Conservation (phyloP, 1,140 invertebrate genomes). For the Diuraphis noxia region DNA sequence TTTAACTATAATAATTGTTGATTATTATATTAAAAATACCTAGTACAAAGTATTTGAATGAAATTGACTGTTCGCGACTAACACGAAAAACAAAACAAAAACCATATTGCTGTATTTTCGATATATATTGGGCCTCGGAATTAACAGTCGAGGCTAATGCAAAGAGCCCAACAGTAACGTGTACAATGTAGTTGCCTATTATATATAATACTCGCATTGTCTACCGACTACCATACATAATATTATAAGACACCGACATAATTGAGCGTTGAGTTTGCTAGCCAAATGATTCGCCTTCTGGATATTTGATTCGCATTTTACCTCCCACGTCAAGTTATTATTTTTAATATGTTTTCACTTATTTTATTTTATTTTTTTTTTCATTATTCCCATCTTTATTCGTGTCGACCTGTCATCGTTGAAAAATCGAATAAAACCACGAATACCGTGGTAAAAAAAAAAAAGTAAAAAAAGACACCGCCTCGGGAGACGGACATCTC, state of each 20-base stretch:
- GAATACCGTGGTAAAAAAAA: conserved; percentile 31
- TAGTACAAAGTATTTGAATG: neutral
- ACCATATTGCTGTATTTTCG: neutral
- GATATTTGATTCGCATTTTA: conserved; percentile 52
- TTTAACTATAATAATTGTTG: neutral
- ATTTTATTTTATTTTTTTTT: conserved; percentile 20
- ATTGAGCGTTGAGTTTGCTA: conserved; percentile 21
- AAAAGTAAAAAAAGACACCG: conserved; percentile 41
- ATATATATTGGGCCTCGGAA: neutral
- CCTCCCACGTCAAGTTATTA: conserved; percentile 52
- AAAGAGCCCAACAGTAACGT: neutral
- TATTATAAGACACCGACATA: conserved; percentile 29
- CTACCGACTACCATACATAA: neutral
- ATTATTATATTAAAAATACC: neutral
- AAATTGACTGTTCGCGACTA: neutral
- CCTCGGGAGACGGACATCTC: conserved; percentile 43
- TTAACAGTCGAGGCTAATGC: neutral
- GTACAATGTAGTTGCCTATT: neutral
- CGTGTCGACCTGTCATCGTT: conserved; percentile 54
- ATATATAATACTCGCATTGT: neutral
- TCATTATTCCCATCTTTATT: conserved; percentile 48
- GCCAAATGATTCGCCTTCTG: conserved; percentile 22
- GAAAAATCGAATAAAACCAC: conserved; percentile 53
- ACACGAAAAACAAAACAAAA: neutral
- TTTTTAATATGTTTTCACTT: conserved; percentile 50